phyloP scores from a whole-genome alignment of 2,888 invertebrate species.

The Acanthosepion pharaonis region DNA sequence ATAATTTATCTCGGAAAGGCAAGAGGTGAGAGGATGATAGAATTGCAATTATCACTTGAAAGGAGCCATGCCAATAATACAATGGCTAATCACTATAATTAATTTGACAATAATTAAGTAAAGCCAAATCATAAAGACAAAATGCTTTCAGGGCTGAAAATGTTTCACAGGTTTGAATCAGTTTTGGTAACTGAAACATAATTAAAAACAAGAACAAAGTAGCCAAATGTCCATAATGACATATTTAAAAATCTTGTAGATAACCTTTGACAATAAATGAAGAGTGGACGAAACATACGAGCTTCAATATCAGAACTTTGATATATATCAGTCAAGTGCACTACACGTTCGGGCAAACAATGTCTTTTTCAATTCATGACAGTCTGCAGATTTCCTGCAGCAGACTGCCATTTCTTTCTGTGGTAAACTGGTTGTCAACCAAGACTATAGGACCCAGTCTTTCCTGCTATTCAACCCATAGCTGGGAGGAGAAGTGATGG shows the following conservation, averaged over 20 bases:
- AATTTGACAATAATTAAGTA: background rate
- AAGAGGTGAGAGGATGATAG: background rate
- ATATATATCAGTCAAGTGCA: background rate
- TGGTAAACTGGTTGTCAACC: no score
- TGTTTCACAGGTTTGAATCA: background rate
- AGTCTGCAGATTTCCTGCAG: no score
- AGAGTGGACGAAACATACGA: background rate
- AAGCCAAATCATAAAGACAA: background rate
- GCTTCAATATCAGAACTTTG: background rate
- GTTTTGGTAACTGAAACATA: background rate
- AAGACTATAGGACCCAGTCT: no score
- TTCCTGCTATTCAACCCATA: no score
- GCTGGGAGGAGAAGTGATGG: no score
- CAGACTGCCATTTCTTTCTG: no score
- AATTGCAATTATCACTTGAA: slow-evolving; percentile 33
- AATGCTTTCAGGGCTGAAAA: background rate
- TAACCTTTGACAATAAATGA: background rate
- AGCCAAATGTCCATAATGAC: background rate
- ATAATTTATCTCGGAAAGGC: background rate
- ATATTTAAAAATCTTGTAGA: background rate
- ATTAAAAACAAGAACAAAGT: background rate
- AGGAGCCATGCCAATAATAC: background rate
- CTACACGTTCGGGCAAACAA: no score
- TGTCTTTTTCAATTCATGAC: no score
- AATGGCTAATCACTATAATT: background rate